phyloP scores from a whole-genome alignment of 2,113 vertebrate species.

The Phoenicopterus ruber region DNA sequence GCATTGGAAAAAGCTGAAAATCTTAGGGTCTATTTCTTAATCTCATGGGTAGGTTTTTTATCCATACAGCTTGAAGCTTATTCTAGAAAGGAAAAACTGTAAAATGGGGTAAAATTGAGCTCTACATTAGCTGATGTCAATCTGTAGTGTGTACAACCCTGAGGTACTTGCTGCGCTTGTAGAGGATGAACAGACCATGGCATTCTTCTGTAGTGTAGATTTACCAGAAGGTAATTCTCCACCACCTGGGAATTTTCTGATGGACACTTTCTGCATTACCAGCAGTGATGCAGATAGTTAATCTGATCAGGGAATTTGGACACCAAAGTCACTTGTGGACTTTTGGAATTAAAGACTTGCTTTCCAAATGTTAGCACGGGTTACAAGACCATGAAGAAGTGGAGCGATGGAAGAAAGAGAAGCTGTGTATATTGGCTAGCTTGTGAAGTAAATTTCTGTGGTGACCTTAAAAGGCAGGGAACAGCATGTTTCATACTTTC shows the following conservation, averaged over 20 bases:
- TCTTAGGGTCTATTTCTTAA: background rate
- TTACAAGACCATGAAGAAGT: background rate
- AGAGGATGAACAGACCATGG: background rate
- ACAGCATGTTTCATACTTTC: background rate
- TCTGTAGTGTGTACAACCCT: background rate
- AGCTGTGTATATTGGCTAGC: background rate
- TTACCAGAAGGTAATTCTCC: background rate
- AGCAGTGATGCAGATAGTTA: background rate
- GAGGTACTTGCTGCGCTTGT: background rate
- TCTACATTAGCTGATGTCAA: background rate
- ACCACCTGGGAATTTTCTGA: background rate
- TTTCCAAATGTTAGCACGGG: background rate
- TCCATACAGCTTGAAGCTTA: background rate
- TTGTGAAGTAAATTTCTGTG: background rate
- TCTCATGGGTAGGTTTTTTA: background rate
- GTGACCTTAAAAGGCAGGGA: slow-evolving; percentile 52
- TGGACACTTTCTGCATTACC: background rate
- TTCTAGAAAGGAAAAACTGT: background rate
- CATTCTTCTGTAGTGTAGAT: background rate
- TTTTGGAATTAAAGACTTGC: background rate
- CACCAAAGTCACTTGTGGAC: background rate
- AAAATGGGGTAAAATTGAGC: background rate
- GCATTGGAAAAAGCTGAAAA: background rate
- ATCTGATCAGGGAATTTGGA: background rate
- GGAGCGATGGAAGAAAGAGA: background rate